Evolutionary conservation across 1,140 invertebrate genomes (phyloP), one percentile per base, ranked within the genome.

Genomic region (Lucilia cuprina): DNA sequence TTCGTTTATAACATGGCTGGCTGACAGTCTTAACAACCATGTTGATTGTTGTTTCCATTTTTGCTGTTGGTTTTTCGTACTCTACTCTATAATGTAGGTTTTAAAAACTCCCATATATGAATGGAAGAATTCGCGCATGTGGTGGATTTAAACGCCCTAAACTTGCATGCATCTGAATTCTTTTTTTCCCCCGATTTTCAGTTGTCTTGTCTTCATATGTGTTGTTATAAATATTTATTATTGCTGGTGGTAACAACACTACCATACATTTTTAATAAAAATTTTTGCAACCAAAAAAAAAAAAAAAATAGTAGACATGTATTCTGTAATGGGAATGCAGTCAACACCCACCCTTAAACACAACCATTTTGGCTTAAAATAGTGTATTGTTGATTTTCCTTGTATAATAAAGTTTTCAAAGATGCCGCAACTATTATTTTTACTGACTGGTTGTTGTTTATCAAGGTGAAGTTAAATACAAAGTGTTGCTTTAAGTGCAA

Each of bases 21-120:
- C 55, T 60, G 55, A 60, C 55, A 60, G 55, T 60, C 55, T 60
- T 60, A 60, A 60, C 55, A 60, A 60, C 55, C 55, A 60, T 60
- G 55, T 60, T 60, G 55, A 60, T 60, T 60, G 55, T 60, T 60
- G n/a, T 60, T 60, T 60, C 12, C 55, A 14, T n/a, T 60, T n/a
- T 60, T 14, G 55, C 55, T 60, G 55, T 60, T 60, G 5, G 14
- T n/a, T 60, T 17, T 55, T 55, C 50, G 12, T 17, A 14, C 5
- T 60, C 17, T n/a, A 60, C 50, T 60, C 8, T 60, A 5, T 60
- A 30, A n/a, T 60, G 55, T 60, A 17, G 13, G 14, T 17, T 7
- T n/a, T 14, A 10, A 41, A 41, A 41, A 60, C 55, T 60, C 55
- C 55, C 55, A 60, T 60, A n/a, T 60, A 60, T 41, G 41, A 41